phyloP scores from a whole-genome alignment of 2,797 vertebrate species.

The Gobio occitaniae region DNA sequence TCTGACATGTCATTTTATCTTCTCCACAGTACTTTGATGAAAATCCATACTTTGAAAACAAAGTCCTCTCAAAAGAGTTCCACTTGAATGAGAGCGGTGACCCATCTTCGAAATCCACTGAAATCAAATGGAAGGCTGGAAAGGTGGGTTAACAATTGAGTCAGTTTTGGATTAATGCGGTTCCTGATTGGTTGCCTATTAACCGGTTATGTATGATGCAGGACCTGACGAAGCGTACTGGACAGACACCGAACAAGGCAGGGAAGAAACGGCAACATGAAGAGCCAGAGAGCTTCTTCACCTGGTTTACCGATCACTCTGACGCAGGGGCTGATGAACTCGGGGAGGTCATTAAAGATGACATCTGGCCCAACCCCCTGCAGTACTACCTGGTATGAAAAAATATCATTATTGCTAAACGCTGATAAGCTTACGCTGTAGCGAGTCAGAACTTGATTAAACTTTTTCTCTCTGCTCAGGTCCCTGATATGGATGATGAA shows the following conservation, averaged over 20 bases:
- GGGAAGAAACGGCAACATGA: constrained; percentile 98
- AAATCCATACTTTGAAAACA: constrained; percentile 99
- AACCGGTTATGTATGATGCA: constrained; percentile 53
- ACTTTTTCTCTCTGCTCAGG: constrained; percentile 71
- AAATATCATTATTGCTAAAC: background rate
- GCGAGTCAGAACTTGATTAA: background rate
- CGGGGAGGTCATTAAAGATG: constrained; percentile 98
- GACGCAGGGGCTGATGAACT: constrained; percentile 96
- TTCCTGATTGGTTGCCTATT: background rate
- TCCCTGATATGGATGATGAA: constrained; percentile 98
- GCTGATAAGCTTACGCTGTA: background rate
- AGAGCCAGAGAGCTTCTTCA: constrained; percentile 99
- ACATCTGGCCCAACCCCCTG: constrained; percentile 98
- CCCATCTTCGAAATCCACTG: constrained; percentile 98
- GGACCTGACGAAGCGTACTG: constrained; percentile 97
- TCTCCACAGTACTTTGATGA: constrained; percentile 93
- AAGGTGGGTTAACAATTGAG: constrained; percentile 79
- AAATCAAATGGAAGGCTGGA: constrained; percentile 99
- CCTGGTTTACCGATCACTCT: constrained; percentile 98
- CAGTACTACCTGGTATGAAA: constrained; percentile 95
- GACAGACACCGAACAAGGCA: constrained; percentile 96
- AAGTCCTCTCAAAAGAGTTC: constrained; percentile 99
- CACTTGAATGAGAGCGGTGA: constrained; percentile 98
- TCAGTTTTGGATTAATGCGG: background rate
- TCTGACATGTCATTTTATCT: background rate